Conservation (phyloP, 37 sponge, comb jelly and placozoan genomes). For the Diacarnus erythraeanus region DNA sequence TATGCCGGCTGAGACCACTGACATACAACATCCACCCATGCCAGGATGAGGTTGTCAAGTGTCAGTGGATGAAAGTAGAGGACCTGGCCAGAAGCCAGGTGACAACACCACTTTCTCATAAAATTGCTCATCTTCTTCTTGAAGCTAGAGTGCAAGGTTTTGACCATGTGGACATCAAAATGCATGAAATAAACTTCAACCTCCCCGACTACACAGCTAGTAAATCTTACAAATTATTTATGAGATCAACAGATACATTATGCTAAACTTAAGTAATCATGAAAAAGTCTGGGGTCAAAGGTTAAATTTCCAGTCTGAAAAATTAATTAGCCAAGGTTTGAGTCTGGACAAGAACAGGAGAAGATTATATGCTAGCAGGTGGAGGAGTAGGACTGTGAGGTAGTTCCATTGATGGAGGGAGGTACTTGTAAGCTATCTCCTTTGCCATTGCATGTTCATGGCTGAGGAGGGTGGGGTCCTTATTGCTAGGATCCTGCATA, state of each 20-base stretch:
- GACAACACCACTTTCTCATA: constrained; percentile 51
- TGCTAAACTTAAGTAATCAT: too few relatives aligned
- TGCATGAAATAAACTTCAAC: constrained; percentile 10
- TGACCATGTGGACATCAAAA: constrained; percentile 17
- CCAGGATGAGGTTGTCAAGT: constrained; percentile 64
- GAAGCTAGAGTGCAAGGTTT: constrained; percentile 36
- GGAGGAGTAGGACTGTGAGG: not conserved
- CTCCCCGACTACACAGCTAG: not conserved
- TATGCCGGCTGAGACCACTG: constrained; percentile 75
- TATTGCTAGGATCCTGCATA: not conserved
- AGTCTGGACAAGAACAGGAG: not conserved
- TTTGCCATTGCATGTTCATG: constrained; percentile 70
- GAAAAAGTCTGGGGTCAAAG: too few relatives aligned
- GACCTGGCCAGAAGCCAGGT: constrained; percentile 41
- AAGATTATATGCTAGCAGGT: not conserved
- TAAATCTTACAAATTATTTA: constrained; percentile 50
- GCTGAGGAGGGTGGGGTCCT: constrained; percentile 15
- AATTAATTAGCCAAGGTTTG: not conserved
- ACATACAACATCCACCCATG: constrained; percentile 65
- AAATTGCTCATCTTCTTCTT: constrained; percentile 18
- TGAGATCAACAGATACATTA: too few relatives aligned
- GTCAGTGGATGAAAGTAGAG: constrained; percentile 68
- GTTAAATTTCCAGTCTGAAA: too few relatives aligned
- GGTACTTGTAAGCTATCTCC: constrained; percentile 58
- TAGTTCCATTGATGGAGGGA: constrained; percentile 50